A percentile compares a stretch with the other conserved stretches of the same genome.
phyloP scores from a whole-genome alignment of 2,113 vertebrate species.

The Prinia subflava region DNA sequence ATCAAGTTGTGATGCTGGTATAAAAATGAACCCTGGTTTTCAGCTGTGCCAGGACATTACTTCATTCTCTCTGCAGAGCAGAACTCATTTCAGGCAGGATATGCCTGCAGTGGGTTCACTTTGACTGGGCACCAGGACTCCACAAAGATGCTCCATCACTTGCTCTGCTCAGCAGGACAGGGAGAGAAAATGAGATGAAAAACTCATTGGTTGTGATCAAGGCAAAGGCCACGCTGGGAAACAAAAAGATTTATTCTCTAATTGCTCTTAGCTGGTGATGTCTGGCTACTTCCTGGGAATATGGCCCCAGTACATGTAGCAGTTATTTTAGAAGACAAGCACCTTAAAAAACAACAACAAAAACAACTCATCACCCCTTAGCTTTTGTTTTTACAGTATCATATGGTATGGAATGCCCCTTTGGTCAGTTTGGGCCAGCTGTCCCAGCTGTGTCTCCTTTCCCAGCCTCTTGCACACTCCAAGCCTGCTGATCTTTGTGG shows the following conservation, averaged over 20 bases:
- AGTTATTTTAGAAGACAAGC: background rate
- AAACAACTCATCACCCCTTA: background rate
- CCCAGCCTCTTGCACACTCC: background rate
- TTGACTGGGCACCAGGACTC: background rate
- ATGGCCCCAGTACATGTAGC: fast-evolving
- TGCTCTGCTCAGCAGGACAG: background rate
- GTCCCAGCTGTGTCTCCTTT: background rate
- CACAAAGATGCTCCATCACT: background rate
- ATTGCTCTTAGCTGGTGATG: background rate
- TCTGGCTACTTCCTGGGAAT: background rate
- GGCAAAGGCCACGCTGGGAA: fast-evolving
- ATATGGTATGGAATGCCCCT: background rate
- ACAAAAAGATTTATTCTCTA: background rate
- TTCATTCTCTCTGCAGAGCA: background rate
- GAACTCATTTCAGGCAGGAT: background rate
- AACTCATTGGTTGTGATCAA: background rate
- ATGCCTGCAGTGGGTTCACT: background rate
- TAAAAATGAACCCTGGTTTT: background rate
- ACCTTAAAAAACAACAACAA: background rate
- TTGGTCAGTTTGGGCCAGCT: background rate
- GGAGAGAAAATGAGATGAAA: background rate
- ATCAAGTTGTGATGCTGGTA: background rate
- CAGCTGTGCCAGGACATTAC: background rate
- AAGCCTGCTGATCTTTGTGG: background rate
- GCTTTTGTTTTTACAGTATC: background rate